Conservation (phyloP, 2,113 vertebrate species). For the Corydoras sp. region DNA sequence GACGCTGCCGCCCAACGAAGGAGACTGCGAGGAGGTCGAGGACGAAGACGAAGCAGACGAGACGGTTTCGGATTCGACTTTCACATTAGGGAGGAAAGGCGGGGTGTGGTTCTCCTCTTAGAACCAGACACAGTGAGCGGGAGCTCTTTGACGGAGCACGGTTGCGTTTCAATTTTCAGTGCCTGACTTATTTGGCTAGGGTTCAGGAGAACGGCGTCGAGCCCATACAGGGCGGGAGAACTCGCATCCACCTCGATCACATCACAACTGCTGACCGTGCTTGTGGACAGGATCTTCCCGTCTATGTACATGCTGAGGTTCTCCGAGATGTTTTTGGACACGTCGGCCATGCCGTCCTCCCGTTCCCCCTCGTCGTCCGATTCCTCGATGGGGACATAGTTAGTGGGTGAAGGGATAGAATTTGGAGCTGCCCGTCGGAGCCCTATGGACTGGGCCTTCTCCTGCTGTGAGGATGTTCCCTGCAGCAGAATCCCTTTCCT, state of each 20-base stretch:
- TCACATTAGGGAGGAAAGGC: slow-evolving; percentile 80
- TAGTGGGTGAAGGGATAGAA: slow-evolving; percentile 55
- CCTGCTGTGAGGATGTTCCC: slow-evolving; percentile 56
- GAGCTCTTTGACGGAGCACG: slow-evolving; percentile 64
- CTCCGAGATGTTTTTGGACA: slow-evolving; percentile 96
- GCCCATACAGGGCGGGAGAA: slow-evolving; percentile 78
- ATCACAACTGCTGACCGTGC: slow-evolving; percentile 81
- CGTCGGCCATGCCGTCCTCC: slow-evolving; percentile 86
- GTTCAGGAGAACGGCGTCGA: slow-evolving; percentile 82
- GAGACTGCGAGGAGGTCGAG: slow-evolving; percentile 69
- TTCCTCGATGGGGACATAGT: slow-evolving; percentile 84
- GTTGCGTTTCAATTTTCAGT: slow-evolving; percentile 69
- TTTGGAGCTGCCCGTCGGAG: slow-evolving; percentile 58
- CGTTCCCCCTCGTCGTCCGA: slow-evolving; percentile 87
- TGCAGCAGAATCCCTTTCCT: slow-evolving; percentile 85
- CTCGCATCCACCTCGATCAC: slow-evolving; percentile 89
- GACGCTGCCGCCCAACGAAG: slow-evolving; percentile 57
- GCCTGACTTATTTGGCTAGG: slow-evolving; percentile 79
- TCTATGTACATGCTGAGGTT: slow-evolving; percentile 96
- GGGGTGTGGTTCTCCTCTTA: slow-evolving; percentile 92
- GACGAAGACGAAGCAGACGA: slow-evolving; percentile 54
- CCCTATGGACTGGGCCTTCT: slow-evolving; percentile 47
- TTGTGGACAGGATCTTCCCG: slow-evolving; percentile 88
- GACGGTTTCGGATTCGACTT: slow-evolving; percentile 76
- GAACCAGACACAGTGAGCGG: slow-evolving; percentile 30